Evolutionary conservation across 2,888 invertebrate species (phyloP), one percentile per base, ranked within the genome.

Genomic region (Megamerina dolium): DNA sequence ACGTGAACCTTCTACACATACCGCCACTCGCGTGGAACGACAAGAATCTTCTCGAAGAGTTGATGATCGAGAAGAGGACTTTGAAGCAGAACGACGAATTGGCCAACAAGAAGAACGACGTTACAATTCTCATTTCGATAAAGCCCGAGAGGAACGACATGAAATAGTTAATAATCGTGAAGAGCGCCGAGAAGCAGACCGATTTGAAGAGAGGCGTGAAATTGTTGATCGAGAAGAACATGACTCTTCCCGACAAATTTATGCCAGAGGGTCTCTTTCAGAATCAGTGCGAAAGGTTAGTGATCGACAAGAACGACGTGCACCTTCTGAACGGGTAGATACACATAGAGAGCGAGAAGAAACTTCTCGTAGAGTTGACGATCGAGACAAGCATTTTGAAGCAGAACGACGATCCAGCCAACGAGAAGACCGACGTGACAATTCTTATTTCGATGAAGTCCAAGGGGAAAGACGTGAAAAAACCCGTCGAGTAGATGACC

Each of bases 341-440:
- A 16, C 13, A 14, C 9, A 13, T 10, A 10, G 13, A 9, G 13
- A 5, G 9, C 18, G 26, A 16, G 9, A 31, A 17, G 18, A 12
- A 14, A 27, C 19, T 19, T 20, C 5, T 17, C 26, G 23, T 3
- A 6, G 38, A 33, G 18, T n/a, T 16, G 35, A 21, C 18, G 18
- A 16, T 2, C 4, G 26, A 10, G 37, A 13, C 14, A 5, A 38
- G 18, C 21, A 13, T 16, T 23, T 29, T 10, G 37, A 29, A 14
- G 5, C n/a, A 4, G 5, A 13, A 3, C 12, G 4, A 9, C 33
- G 36, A 8, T 2, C 12, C 36, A 30, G 13, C 9, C 9, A 31
- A 10, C 43, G 37, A 13, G 34, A 43, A 26, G 38, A 35, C 9
- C 5, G 13, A n/a, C 37, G 12, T 17, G 29, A 37, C 43, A 33